These are phyloP conservation scores for Harpegnathos saltator DNA, from an alignment of 1,140 invertebrate genomes.

Conservation along the genomic window DNA sequence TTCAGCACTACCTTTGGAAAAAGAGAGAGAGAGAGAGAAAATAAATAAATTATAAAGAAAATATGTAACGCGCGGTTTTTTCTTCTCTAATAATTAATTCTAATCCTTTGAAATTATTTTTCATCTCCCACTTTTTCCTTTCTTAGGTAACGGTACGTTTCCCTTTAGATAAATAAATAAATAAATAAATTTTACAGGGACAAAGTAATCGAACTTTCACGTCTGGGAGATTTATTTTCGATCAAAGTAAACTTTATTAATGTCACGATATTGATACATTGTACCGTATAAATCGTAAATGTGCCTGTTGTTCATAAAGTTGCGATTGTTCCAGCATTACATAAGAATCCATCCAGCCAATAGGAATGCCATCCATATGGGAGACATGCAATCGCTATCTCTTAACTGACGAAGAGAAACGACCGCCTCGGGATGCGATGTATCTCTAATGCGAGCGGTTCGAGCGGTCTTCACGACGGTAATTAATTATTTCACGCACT, in stretches of 20 bases:
- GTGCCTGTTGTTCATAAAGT: not conserved
- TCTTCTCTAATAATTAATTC: too few relatives aligned
- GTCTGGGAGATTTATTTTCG: not conserved
- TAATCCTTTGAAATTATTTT: too few relatives aligned
- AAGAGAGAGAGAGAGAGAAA: not conserved
- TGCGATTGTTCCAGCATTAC: not conserved
- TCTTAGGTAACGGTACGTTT: too few relatives aligned
- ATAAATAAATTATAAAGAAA: too few relatives aligned
- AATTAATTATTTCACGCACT: slow-evolving; percentile 64
- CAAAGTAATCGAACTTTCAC: not conserved
- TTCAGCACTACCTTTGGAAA: not conserved
- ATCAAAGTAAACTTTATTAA: not conserved
- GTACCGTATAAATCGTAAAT: slow-evolving; percentile 6
- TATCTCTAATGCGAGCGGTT: slow-evolving; percentile 26
- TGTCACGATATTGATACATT: not conserved
- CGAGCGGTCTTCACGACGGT: slow-evolving; percentile 41
- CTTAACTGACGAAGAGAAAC: slow-evolving; percentile 37
- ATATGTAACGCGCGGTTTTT: too few relatives aligned
- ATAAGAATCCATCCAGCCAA: not conserved
- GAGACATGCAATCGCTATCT: slow-evolving; percentile 28
- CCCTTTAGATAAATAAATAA: too few relatives aligned
- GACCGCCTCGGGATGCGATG: not conserved
- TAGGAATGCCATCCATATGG: not conserved
- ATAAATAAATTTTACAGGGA: not conserved
- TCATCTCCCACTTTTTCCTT: too few relatives aligned